Evolutionary conservation across 2,888 invertebrate species (phyloP), one percentile per base, ranked within the genome.

Genomic region (Sinodicranocentrus sp.): DNA sequence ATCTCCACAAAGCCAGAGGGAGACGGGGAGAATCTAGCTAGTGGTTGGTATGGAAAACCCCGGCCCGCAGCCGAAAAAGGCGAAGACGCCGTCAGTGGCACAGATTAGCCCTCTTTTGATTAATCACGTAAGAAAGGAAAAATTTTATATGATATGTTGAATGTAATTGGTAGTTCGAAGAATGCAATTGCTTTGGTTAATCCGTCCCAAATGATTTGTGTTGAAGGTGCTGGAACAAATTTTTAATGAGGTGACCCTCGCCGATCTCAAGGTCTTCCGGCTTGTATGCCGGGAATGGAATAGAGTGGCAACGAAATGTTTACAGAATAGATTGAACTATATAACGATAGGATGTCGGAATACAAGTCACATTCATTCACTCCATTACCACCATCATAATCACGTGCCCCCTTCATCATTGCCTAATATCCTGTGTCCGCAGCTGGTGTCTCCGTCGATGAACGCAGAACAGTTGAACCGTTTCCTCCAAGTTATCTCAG

Each of bases 251-350:
- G 57, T 39, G n/a, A n/a, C 73, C 8, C 39, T 57, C 2, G 61
- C 72, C 10, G 83, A 86, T 33, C 54, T 86, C 5, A 73, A 71
- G 39, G 71, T 33, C 33, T 77, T 78, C 70, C 84, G 85, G 8
- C 57, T 84, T 3, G 85, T 86, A 10, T 73, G 80, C 39, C 72
- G 70, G 25, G 72, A 80, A 33, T 85, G 85, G 85, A 78, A 78
- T 23, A 43, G 10, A 0, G 84, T 78, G 13, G 84, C 85, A 1
- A 86, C 85, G n/a, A 77, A 77, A 48, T 82, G 82, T 61, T 44
- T 86, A 3, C 84, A 86, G 25, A 63, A 48, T 13, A 70, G 57
- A 52, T 43, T 79, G 15, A 76, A 75, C 17, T 80, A 57, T 54
- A 84, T 84, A 2, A 73, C 73, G 13, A 82, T 82, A 10, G 82